These are phyloP conservation scores for Formica aserva DNA, from an alignment of 2,888 invertebrate species.

Conservation along the genomic window DNA sequence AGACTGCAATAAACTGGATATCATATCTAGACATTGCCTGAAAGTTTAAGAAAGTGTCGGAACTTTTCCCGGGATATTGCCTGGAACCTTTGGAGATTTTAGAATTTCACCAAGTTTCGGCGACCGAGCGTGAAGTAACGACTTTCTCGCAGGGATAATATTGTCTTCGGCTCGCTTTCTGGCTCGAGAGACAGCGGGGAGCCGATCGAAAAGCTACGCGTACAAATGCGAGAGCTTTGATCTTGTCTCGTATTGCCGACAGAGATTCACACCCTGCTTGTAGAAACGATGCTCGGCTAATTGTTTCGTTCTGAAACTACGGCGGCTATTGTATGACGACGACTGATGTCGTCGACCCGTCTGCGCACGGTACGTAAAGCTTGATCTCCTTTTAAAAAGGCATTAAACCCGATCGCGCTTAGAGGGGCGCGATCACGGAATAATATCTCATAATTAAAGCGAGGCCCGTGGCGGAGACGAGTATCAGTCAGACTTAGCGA, in stretches of 20 bases:
- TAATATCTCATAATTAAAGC: conserved; percentile 85
- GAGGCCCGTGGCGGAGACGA: conserved; percentile 80
- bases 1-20: conserved; percentile 52
- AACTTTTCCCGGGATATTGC: conserved; percentile 66
- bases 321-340: conserved; percentile 58
- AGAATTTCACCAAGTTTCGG: conserved; percentile 63
- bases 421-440: conserved; percentile 83
- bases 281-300: conserved; percentile 67
- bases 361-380: conserved; percentile 11
- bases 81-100: conserved; percentile 60
- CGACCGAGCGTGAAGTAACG: conserved; percentile 56
- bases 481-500: conserved; percentile 85
- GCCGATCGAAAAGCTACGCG: conserved; percentile 67
- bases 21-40: conserved; percentile 45
- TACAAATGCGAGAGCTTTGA: conserved; percentile 66
- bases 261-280: conserved; percentile 60
- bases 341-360: conserved; percentile 46
- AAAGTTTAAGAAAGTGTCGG: conserved; percentile 59
- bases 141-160: conserved; percentile 46
- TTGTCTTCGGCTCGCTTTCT: conserved; percentile 28
- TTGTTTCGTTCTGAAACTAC: conserved; percentile 71
- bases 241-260: conserved; percentile 34
- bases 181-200: conserved; percentile 25
- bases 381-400: conserved; percentile 82
- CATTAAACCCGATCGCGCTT: conserved; percentile 82